These are phyloP conservation scores for Delia radicum DNA, from an alignment of 1,140 invertebrate genomes.

Conservation along the genomic window DNA sequence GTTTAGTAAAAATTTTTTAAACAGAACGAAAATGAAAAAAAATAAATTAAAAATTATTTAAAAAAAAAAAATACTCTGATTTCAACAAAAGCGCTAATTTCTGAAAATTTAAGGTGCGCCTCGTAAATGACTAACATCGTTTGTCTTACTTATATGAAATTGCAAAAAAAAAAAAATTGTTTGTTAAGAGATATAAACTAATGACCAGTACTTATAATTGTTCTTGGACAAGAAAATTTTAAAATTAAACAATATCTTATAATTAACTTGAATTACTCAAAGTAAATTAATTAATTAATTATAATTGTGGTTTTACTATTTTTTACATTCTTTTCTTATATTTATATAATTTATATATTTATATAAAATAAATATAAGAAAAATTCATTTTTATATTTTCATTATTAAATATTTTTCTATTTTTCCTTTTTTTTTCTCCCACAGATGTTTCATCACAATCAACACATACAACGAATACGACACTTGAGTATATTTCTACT, in stretches of 20 bases:
- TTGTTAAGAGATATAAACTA: not conserved
- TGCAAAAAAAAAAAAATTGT: no score
- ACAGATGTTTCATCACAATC: constrained; percentile 27
- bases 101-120: no score
- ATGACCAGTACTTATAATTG: not conserved
- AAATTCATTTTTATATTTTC: not conserved
- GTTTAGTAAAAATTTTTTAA: no score
- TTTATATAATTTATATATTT: not conserved
- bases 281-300: no score
- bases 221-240: not conserved
- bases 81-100: no score
- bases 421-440: not conserved
- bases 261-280: no score
- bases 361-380: not conserved
- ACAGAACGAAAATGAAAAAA: no score
- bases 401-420: not conserved
- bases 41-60: no score
- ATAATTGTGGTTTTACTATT: not conserved
- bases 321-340: not conserved
- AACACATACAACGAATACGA: constrained; percentile 29
- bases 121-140: no score
- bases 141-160: no score
- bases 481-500: constrained; percentile 28
- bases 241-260: not conserved
- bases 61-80: no score